Evolutionary conservation across 2,888 invertebrate species (phyloP).

Genomic region (Gandaritis pyraliata): DNA sequence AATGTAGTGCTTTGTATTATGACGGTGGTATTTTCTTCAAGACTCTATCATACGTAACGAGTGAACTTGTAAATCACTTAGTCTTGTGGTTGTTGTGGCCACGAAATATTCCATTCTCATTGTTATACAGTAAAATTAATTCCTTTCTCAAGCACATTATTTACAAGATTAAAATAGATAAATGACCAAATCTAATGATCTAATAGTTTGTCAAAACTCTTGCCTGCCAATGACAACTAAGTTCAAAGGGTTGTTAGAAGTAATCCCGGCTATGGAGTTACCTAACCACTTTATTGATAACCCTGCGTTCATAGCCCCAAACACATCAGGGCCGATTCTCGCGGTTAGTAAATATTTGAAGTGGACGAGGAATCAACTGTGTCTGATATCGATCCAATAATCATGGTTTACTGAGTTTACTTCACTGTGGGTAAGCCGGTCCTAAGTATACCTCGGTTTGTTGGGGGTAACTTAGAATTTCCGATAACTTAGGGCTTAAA

Average conservation of each 20-base stretch:
- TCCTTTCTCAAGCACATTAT: too few relatives aligned
- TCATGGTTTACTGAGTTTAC: constrained; percentile 18
- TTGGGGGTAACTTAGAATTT: neutral
- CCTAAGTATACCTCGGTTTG: neutral
- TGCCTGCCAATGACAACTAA: too few relatives aligned
- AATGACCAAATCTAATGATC: too few relatives aligned
- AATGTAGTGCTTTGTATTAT: neutral
- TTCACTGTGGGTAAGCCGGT: constrained; percentile 3
- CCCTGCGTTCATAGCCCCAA: constrained; percentile 39
- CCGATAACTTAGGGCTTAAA: neutral
- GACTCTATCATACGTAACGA: constrained; percentile 44
- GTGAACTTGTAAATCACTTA: constrained; percentile 50
- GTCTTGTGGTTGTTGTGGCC: constrained; percentile 38
- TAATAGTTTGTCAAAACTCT: too few relatives aligned
- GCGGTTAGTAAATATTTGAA: constrained; percentile 61
- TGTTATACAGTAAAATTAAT: too few relatives aligned
- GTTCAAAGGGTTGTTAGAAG: too few relatives aligned
- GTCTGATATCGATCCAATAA: constrained; percentile 52
- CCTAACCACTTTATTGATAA: neutral
- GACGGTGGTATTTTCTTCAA: constrained; percentile 1
- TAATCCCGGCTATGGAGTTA: too few relatives aligned
- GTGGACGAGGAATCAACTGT: constrained; percentile 53
- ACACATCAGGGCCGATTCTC: constrained; percentile 49
- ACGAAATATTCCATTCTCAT: constrained; percentile 18
- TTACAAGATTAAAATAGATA: too few relatives aligned